These are phyloP conservation scores for Sphaerophoria rueppellii DNA, from an alignment of 2,888 invertebrate species.

Conservation along the genomic window DNA sequence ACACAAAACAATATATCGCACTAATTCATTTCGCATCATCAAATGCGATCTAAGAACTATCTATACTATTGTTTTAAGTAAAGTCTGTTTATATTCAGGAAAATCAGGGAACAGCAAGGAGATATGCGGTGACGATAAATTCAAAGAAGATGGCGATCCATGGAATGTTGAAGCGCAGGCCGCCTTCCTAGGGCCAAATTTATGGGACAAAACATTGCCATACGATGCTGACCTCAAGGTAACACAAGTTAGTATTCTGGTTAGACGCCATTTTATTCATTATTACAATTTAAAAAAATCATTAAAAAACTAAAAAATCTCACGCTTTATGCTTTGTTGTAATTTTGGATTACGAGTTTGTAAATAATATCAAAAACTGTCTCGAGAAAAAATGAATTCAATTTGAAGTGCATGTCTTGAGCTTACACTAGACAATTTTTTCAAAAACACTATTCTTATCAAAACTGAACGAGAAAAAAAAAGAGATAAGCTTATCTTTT, in stretches of 20 bases:
- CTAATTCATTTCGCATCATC: constrained; percentile 63
- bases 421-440: constrained; percentile 36
- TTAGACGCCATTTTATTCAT: constrained; percentile 67
- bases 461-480: not conserved
- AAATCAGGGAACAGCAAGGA: constrained; percentile 84
- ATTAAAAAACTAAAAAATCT: constrained; percentile 41
- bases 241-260: constrained; percentile 86
- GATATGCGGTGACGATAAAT: constrained; percentile 84
- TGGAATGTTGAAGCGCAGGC: constrained; percentile 96
- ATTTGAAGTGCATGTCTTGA: constrained; percentile 47
- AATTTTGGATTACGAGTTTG: constrained; percentile 25
- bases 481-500: constrained; percentile 23
- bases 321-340: constrained; percentile 56
- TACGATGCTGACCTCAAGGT: constrained; percentile 98
- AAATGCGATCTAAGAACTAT: constrained; percentile 60
- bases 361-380: constrained; percentile 21
- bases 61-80: constrained; percentile 74
- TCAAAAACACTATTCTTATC: constrained; percentile 11
- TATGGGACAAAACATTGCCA: constrained; percentile 97
- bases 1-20: constrained; percentile 49
- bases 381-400: not conserved
- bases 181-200: constrained; percentile 96
- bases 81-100: constrained; percentile 83
- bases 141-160: constrained; percentile 92
- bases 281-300: constrained; percentile 44